Evolutionary conservation across 2,113 vertebrate species (phyloP).

Genomic region (Galemys pyrenaicus): DNA sequence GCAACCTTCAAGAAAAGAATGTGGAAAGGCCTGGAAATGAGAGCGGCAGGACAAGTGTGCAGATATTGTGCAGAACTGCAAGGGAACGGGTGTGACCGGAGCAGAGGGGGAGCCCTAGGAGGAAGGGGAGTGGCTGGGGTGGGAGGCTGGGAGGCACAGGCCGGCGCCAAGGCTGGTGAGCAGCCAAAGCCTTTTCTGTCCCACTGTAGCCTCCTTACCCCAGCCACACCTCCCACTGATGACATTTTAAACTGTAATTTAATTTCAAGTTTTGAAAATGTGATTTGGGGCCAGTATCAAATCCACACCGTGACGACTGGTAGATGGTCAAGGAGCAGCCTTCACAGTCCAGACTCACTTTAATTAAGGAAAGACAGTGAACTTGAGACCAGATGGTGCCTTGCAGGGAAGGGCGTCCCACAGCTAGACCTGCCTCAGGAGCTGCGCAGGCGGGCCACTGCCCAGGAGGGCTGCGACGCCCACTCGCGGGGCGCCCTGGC

Average conservation of each 20-base stretch:
- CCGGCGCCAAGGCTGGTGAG: neutral
- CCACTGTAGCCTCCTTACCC: neutral
- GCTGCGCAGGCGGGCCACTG: neutral
- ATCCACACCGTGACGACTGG: neutral
- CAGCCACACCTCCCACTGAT: slow-evolving; percentile 32
- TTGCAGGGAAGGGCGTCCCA: slow-evolving; percentile 59
- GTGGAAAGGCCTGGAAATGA: neutral
- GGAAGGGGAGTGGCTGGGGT: too few relatives aligned
- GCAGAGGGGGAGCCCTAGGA: neutral
- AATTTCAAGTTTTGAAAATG: slow-evolving; percentile 21
- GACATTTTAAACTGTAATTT: slow-evolving; percentile 16
- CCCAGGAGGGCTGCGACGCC: slow-evolving; percentile 8
- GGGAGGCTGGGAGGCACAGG: neutral
- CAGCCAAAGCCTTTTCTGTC: neutral
- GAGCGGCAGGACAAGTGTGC: neutral
- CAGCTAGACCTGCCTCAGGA: slow-evolving; percentile 57
- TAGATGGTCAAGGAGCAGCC: neutral
- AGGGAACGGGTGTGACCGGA: neutral
- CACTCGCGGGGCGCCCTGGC: neutral
- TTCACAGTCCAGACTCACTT: neutral
- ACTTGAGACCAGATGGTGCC: slow-evolving; percentile 62
- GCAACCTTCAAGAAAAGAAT: neutral
- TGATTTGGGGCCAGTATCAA: slow-evolving; percentile 12
- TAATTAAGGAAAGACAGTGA: slow-evolving; percentile 73
- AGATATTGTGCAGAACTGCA: neutral